These are phyloP conservation scores for Andrena dorsata DNA, from an alignment of 2,888 invertebrate genomes.

Conservation along the genomic window DNA sequence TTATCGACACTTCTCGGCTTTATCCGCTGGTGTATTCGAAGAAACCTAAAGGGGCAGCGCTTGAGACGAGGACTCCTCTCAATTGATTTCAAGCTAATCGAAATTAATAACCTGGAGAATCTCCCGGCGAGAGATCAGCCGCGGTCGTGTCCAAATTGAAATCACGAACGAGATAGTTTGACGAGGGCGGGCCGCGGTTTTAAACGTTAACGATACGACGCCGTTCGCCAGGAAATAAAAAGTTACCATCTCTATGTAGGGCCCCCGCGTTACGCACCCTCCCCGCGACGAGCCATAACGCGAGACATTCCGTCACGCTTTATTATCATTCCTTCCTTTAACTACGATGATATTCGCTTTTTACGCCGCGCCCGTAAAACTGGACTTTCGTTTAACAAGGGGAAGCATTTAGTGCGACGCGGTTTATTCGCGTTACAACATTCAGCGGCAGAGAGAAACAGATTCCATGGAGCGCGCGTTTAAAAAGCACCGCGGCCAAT, in stretches of 20 bases:
- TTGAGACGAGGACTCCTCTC: background rate
- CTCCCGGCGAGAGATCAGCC: background rate
- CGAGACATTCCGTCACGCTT: slow-evolving; percentile 38
- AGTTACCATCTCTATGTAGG: slow-evolving; percentile 27
- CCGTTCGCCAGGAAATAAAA: slow-evolving; percentile 31
- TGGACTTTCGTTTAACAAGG: slow-evolving; percentile 8
- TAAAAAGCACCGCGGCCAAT: background rate
- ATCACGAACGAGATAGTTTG: background rate
- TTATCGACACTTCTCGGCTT: background rate
- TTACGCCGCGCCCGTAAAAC: background rate
- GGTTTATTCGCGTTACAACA: slow-evolving; percentile 4
- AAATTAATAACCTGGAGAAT: background rate
- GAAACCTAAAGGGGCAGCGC: too few species aligned
- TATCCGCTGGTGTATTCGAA: too few species aligned
- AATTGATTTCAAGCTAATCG: background rate
- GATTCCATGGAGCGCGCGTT: slow-evolving; percentile 4
- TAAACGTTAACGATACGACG: slow-evolving; percentile 37
- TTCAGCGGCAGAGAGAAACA: background rate
- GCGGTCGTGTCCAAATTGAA: slow-evolving; percentile 8
- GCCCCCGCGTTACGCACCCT: slow-evolving; percentile 23
- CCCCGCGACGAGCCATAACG: slow-evolving; percentile 10
- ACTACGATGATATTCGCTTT: slow-evolving; percentile 12
- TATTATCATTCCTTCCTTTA: slow-evolving; percentile 30
- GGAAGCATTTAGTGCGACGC: background rate
- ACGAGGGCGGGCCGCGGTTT: background rate